phyloP scores from a whole-genome alignment of 2,888 invertebrate species.

The Synergus laeviventris region DNA sequence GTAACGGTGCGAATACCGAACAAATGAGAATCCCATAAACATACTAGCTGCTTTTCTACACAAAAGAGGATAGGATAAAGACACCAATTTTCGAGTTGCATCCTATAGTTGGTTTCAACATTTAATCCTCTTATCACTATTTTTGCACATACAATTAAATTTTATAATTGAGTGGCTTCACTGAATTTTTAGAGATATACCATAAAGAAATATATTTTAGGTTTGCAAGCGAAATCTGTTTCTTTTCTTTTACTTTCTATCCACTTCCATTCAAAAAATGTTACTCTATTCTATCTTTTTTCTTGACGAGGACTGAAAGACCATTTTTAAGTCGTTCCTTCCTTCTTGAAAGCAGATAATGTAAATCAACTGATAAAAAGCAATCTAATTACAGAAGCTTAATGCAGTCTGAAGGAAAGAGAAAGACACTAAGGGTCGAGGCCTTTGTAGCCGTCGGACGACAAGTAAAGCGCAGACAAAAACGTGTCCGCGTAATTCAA shows the following conservation, averaged over 20 bases:
- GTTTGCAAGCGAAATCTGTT: too few species aligned
- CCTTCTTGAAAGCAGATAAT: neutral
- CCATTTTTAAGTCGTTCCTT: neutral
- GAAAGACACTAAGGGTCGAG: conserved; percentile 1
- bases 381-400: neutral
- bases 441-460: conserved; percentile 30
- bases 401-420: conserved; percentile 3
- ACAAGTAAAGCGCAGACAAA: conserved; percentile 9
- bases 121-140: neutral
- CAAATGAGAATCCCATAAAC: conserved; percentile 12
- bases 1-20: neutral
- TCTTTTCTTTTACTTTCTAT: neutral
- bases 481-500: conserved; percentile 40
- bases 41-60: neutral
- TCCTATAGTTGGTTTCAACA: neutral
- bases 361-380: neutral
- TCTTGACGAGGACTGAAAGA: neutral
- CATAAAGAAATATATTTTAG: too few species aligned
- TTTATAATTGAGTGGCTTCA: too few species aligned
- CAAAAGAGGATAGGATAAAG: neutral
- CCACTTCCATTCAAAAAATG: neutral
- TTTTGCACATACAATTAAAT: neutral
- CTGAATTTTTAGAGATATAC: too few species aligned
- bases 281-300: neutral
- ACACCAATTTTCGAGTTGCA: neutral